phyloP scores from a whole-genome alignment of 2,113 vertebrate genomes.

The Bettongia penicillata region DNA sequence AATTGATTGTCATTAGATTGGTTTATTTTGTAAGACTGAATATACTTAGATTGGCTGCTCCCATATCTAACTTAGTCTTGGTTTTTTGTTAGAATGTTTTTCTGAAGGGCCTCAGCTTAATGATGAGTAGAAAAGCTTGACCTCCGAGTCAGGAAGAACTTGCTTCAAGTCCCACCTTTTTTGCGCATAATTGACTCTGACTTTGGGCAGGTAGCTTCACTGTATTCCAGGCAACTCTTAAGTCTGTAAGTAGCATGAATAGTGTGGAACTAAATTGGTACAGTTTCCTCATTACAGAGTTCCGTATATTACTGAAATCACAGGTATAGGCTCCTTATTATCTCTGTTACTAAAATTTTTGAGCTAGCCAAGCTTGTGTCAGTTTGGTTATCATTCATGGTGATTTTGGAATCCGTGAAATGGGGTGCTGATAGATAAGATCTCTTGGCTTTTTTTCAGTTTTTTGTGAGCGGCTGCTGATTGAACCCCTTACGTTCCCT shows the following conservation, averaged over 20 bases:
- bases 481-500: conserved; percentile 64
- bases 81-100: conserved; percentile 41
- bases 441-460: neutral
- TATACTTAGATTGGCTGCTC: conserved; percentile 16
- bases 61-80: neutral
- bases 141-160: no score
- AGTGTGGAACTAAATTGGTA: no score
- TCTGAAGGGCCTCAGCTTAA: neutral
- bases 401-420: neutral
- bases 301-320: no score
- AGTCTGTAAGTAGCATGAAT: no score
- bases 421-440: neutral
- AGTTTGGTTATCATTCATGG: no score
- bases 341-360: no score
- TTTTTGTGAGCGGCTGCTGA: conserved; percentile 35
- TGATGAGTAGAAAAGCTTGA: neutral
- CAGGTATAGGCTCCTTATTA: no score
- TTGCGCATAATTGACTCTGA: neutral
- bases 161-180: no score
- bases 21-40: conserved; percentile 44
- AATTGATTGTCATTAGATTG: conserved; percentile 24
- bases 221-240: no score
- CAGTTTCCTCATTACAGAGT: neutral
- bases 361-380: no score
- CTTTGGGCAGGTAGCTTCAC: conserved; percentile 43